Conservation (phyloP, 2,888 invertebrate species). For the Drosophila lutescens region DNA sequence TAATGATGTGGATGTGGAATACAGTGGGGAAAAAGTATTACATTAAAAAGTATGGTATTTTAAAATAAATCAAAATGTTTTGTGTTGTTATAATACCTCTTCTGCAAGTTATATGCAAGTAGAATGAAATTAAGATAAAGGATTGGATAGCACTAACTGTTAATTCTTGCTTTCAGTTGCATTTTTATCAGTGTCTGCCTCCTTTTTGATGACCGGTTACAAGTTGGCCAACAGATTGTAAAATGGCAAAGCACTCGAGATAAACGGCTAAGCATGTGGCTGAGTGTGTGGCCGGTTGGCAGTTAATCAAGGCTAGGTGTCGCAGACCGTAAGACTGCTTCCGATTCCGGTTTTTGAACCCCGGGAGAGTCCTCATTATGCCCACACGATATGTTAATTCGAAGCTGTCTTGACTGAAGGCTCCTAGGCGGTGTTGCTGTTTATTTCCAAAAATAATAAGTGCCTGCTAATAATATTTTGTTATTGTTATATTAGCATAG, state of each 20-base stretch:
- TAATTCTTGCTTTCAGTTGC: not conserved
- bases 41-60: too few species aligned
- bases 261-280: constrained; percentile 39
- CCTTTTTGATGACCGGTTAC: constrained; percentile 17
- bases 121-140: too few species aligned
- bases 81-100: too few species aligned
- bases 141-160: too few species aligned
- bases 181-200: constrained; percentile 5
- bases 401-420: not conserved
- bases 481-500: not conserved
- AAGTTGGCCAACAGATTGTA: constrained; percentile 32
- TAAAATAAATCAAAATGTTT: too few species aligned
- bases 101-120: too few species aligned
- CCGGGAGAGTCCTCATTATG: constrained; percentile 15
- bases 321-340: constrained; percentile 25
- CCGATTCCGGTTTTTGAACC: constrained; percentile 39
- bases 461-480: not conserved
- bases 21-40: not conserved
- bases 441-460: not conserved
- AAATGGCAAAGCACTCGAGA: constrained; percentile 36
- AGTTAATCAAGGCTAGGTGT: constrained; percentile 40
- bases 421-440: not conserved
- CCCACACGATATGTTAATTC: constrained; percentile 20
- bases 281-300: constrained; percentile 38
- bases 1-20: constrained; percentile 2